Evolutionary conservation across 2,888 invertebrate genomes (phyloP), one percentile per base, ranked within the genome.

Genomic region (Heteromyza rotundicornis): DNA sequence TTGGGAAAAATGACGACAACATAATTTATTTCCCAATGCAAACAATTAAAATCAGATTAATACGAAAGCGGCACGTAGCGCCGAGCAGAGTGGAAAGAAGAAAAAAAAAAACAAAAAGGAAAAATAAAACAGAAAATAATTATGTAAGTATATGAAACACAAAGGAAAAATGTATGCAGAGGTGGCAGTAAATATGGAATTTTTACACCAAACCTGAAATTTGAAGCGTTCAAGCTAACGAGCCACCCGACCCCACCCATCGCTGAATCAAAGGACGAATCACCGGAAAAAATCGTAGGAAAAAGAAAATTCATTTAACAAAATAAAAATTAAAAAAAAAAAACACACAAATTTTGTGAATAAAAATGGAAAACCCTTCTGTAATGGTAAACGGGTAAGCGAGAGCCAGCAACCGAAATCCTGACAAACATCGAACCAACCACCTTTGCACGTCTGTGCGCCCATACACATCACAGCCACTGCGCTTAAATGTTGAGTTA

Each of bases 11-110:
- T 60, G 64, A 67, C 66, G 62, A 67, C 69, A 66, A 67, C 62
- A 68, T 65, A 68, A 71, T 71, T 70, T 70, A 64, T 69, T 67
- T 66, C 64, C 64, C 47, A 65, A n/a, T 66, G 65, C 65, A 63
- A 66, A 69, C 68, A 69, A 71, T 71, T 71, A 70, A 71, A 70
- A 71, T 66, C 64, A 70, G 64, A 70, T 71, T 70, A 71, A 65
- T 65, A 36, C 24, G 27, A 27, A 27, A 27, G 27, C 40, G 27
- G 50, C 23, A 64, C 59, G 32, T 20, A 20, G 32, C 17, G 23
- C 24, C 17, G 22, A 19, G 40, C 35, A 49, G 51, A 40, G 24
- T 40, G 19, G 20, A 35, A 50, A 52, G 52, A 35, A 57, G 54
- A 60, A 57, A 24, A 19, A 60, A 62, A 50, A 36, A 16, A 24